Evolutionary conservation across 2,113 vertebrate genomes (phyloP).

Genomic region (Aviceda subcristata): DNA sequence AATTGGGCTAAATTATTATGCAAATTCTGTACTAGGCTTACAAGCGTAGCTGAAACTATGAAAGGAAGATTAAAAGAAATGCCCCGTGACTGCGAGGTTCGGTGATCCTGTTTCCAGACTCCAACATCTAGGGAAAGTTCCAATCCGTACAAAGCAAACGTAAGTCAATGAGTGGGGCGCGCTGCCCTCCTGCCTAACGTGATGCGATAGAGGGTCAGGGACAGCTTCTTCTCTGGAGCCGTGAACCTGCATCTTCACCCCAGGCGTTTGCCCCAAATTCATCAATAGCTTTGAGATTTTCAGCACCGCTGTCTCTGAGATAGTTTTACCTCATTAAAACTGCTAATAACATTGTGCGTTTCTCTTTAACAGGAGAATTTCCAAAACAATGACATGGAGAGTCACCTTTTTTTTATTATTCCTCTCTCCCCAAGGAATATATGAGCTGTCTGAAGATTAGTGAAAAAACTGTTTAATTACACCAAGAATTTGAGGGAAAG

Average conservation of each 20-base stretch:
- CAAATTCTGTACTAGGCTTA: neutral
- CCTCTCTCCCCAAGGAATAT: neutral
- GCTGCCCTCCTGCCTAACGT: accelerated
- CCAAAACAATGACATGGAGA: neutral
- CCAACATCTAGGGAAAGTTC: neutral
- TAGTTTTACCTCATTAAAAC: neutral
- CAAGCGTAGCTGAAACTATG: neutral
- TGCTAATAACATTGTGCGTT: neutral
- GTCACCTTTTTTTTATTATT: neutral
- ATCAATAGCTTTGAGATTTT: neutral
- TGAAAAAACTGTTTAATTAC: neutral
- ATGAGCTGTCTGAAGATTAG: neutral
- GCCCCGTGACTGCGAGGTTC: neutral
- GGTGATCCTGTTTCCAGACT: neutral
- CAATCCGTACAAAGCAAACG: neutral
- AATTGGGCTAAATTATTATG: neutral
- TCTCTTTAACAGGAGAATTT: neutral
- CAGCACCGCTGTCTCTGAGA: neutral
- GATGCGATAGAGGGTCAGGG: too few relatives aligned
- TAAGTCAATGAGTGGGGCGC: neutral
- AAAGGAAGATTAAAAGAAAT: neutral
- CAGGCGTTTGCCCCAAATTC: neutral
- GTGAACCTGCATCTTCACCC: neutral
- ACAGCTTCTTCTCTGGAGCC: neutral
- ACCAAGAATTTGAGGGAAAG: neutral